Percentiles rank a stretch among this genome's conserved stretches.
Conservation (phyloP, 2,888 invertebrate genomes). For the Diploptera punctata region DNA sequence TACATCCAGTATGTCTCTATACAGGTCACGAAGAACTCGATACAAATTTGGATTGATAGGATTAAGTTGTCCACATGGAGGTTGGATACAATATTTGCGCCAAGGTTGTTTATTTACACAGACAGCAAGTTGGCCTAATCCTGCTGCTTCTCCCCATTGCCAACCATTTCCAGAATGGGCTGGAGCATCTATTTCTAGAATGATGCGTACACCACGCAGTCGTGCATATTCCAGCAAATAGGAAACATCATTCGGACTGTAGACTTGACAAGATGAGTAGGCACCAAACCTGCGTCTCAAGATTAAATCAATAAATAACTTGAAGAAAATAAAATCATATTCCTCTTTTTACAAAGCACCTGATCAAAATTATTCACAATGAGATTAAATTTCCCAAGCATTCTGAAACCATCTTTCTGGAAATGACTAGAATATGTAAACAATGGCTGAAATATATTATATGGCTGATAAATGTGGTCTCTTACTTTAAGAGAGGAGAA, state of each 20-base stretch:
- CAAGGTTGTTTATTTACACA: constrained; percentile 81
- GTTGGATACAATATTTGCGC: constrained; percentile 76
- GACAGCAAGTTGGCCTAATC: constrained; percentile 78
- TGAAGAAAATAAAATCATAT: too few species aligned
- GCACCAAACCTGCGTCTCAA: constrained; percentile 69
- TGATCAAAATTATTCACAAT: too few species aligned
- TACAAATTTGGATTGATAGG: constrained; percentile 76
- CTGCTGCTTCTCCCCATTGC: constrained; percentile 75
- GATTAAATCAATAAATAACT: too few species aligned
- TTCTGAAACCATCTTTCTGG: too few species aligned
- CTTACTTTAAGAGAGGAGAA: too few species aligned
- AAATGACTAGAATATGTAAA: too few species aligned
- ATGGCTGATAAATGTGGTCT: too few species aligned
- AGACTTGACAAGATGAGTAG: constrained; percentile 71
- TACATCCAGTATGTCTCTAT: constrained; percentile 67
- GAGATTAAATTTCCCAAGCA: too few species aligned
- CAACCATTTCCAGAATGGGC: constrained; percentile 86
- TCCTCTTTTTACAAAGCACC: too few species aligned
- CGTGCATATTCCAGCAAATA: constrained; percentile 76
- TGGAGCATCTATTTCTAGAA: constrained; percentile 90
- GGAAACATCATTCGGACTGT: constrained; percentile 67
- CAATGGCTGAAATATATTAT: too few species aligned
- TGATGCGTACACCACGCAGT: constrained; percentile 79
- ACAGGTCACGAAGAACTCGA: constrained; percentile 70
- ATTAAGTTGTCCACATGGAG: constrained; percentile 87